Percentiles rank a stretch among this genome's conserved stretches.
Evolutionary conservation across 37 sponge, comb jelly and placozoan species (phyloP).

Genomic region (Halichondria panicea): DNA sequence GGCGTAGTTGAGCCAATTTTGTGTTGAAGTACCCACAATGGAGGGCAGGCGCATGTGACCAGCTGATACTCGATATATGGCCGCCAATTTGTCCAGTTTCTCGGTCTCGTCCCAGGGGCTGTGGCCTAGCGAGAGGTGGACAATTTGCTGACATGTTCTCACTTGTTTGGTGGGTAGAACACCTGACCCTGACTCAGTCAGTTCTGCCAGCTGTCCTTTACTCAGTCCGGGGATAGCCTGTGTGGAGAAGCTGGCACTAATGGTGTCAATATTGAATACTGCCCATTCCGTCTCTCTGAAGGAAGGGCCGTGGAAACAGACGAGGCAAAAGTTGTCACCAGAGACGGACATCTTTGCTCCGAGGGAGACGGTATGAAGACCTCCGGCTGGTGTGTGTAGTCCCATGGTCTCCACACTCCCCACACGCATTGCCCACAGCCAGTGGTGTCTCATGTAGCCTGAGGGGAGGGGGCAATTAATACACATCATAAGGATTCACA

Average conservation of each 20-base stretch:
- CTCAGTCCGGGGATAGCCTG: constrained; percentile 77
- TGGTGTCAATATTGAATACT: constrained; percentile 55
- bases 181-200: too few species aligned
- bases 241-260: constrained; percentile 65
- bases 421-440: constrained; percentile 79
- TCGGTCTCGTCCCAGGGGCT: not conserved
- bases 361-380: constrained; percentile 48
- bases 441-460: constrained; percentile 52
- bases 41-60: constrained; percentile 43
- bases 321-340: constrained; percentile 71
- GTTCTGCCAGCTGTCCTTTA: too few species aligned
- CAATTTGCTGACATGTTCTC: constrained; percentile 63
- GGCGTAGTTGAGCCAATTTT: constrained; percentile 67
- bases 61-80: constrained; percentile 60
- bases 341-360: constrained; percentile 64
- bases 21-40: constrained; percentile 22
- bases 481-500: too few species aligned
- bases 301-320: constrained; percentile 71
- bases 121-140: constrained; percentile 29
- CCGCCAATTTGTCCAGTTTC: too few species aligned
- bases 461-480: too few species aligned
- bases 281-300: constrained; percentile 83
- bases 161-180: too few species aligned
- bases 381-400: constrained; percentile 9
- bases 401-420: constrained; percentile 65